phyloP scores from a whole-genome alignment of 2,113 vertebrate species.

The Caretta caretta region DNA sequence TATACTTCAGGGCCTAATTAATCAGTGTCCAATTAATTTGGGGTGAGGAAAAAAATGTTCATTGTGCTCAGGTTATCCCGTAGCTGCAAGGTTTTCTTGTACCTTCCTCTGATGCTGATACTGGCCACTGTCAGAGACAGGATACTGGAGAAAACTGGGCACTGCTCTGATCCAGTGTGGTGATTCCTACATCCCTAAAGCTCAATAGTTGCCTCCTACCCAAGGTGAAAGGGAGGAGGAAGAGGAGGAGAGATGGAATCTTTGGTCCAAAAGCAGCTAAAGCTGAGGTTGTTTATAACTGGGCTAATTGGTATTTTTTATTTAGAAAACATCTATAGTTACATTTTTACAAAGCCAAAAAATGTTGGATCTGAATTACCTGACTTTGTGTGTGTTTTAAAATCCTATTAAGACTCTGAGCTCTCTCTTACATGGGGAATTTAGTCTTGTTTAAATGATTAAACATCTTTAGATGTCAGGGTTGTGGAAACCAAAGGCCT shows the following conservation, averaged over 20 bases:
- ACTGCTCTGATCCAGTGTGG: not conserved
- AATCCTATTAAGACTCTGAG: no score
- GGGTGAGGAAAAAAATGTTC: not conserved
- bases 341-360: not conserved
- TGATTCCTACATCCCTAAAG: not conserved
- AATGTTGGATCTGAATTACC: not conserved
- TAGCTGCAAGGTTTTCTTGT: not conserved
- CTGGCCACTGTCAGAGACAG: not conserved
- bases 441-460: not conserved
- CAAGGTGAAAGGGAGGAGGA: not conserved
- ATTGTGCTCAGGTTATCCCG: not conserved
- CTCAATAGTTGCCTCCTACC: not conserved
- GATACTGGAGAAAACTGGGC: not conserved
- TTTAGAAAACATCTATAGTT: not conserved
- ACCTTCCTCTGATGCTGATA: not conserved
- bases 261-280: not conserved
- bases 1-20: not conserved
- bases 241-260: not conserved
- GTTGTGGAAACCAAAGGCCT: not conserved
- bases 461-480: not conserved
- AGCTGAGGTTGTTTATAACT: not conserved
- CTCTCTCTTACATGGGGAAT: not conserved
- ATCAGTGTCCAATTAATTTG: not conserved
- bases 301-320: not conserved
- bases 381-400: not conserved